A percentile compares a stretch with the other conserved stretches of the same genome.
phyloP scores from a whole-genome alignment of 2,888 invertebrate species.

The Orchesellides sinensis region DNA sequence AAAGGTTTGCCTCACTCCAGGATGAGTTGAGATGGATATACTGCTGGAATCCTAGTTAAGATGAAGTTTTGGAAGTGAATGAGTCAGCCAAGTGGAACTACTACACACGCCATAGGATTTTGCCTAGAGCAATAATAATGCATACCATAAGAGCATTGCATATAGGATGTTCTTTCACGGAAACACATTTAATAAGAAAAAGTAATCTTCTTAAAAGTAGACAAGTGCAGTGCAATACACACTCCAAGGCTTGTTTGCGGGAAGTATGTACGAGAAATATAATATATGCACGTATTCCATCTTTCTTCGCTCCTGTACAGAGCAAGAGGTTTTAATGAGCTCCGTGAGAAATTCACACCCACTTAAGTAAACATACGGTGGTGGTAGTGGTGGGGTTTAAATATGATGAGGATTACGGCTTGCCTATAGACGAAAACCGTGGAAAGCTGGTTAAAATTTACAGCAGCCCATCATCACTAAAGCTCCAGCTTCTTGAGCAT shows the following conservation, averaged over 20 bases:
- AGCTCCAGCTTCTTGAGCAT: too few relatives aligned
- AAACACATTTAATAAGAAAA: not conserved
- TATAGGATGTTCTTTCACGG: not conserved
- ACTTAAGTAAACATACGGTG: slow-evolving; percentile 33
- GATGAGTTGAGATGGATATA: too few relatives aligned
- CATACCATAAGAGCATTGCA: not conserved
- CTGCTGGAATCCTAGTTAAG: too few relatives aligned
- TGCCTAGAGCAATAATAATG: slow-evolving; percentile 30
- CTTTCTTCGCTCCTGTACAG: not conserved
- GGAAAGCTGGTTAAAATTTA: too few relatives aligned
- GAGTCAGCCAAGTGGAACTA: slow-evolving; percentile 48
- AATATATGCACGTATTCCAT: not conserved
- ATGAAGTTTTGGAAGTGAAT: slow-evolving; percentile 23
- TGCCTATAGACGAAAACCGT: too few relatives aligned
- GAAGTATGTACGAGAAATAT: not conserved
- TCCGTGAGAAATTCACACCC: slow-evolving; percentile 59
- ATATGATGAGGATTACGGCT: slow-evolving; percentile 2
- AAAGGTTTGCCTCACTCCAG: too few relatives aligned
- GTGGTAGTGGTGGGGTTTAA: not conserved
- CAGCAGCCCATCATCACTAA: too few relatives aligned
- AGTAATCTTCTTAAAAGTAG: slow-evolving; percentile 11
- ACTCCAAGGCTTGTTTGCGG: not conserved
- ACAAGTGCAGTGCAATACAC: slow-evolving; percentile 5
- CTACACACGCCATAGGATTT: slow-evolving; percentile 13
- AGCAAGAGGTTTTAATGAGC: slow-evolving; percentile 52